Evolutionary conservation across 2,888 invertebrate species (phyloP).

Genomic region (Papilio demoleus): DNA sequence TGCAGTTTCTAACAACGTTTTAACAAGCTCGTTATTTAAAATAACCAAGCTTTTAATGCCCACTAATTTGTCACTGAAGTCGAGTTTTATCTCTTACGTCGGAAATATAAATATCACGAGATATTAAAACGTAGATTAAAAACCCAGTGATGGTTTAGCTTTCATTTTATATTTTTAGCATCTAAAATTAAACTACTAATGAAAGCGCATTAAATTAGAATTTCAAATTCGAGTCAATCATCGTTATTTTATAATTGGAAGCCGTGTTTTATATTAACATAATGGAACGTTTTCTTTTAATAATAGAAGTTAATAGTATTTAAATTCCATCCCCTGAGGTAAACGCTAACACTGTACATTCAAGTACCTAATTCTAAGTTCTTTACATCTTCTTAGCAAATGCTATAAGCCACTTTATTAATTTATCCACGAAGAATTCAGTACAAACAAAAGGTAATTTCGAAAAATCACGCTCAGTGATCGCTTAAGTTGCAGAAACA

Average conservation of each 20-base stretch:
- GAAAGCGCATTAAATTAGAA: neutral
- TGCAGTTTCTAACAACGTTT: neutral
- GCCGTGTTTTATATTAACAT: neutral
- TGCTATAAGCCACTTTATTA: neutral
- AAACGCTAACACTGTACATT: neutral
- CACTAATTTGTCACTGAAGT: constrained; percentile 22
- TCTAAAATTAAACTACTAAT: constrained; percentile 1
- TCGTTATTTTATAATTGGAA: neutral
- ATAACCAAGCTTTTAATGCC: constrained; percentile 18
- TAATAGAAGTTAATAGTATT: too few species aligned
- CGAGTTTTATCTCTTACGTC: constrained; percentile 5
- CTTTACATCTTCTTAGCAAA: neutral
- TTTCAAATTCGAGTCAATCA: constrained; percentile 6
- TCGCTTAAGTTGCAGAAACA: too few species aligned
- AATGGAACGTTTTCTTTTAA: neutral
- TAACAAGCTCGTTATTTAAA: constrained; percentile 20
- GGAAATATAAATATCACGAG: constrained; percentile 24
- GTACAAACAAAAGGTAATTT: too few species aligned
- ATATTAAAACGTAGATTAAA: constrained; percentile 10
- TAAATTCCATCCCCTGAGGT: too few species aligned
- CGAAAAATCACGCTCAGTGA: too few species aligned
- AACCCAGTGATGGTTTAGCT: neutral
- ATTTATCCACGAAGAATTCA: too few species aligned
- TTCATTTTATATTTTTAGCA: constrained; percentile 13
- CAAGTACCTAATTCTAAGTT: constrained; percentile 9